These are phyloP conservation scores for Diabrotica undecimpunctata DNA, from an alignment of 1,140 invertebrate genomes.

Conservation along the genomic window DNA sequence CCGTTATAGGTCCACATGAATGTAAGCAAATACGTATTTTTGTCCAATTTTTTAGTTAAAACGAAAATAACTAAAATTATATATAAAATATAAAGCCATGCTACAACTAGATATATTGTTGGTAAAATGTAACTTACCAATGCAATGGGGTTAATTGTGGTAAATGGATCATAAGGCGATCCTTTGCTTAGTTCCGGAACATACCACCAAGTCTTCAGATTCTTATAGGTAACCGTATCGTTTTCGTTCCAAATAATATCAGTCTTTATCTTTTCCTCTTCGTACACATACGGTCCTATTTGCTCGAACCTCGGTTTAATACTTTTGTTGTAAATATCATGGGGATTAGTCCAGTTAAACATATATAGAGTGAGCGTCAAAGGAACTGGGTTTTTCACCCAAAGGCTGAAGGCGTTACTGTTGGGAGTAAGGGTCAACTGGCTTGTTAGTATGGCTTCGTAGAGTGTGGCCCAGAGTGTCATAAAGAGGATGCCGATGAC, in stretches of 20 bases:
- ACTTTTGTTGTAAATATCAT: constrained; percentile 49
- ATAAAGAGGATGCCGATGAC: constrained; percentile 30
- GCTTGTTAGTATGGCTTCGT: constrained; percentile 26
- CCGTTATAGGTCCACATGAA: no score
- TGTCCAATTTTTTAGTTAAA: no score
- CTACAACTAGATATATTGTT: no score
- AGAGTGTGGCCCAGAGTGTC: constrained; percentile 24
- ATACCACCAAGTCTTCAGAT: constrained; percentile 73
- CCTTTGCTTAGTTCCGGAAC: constrained; percentile 58
- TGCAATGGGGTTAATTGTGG: constrained; percentile 77
- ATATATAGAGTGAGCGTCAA: constrained; percentile 63
- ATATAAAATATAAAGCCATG: no score
- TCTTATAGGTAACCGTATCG: constrained; percentile 73
- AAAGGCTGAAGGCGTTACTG: constrained; percentile 22
- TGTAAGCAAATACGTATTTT: no score
- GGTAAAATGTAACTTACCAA: constrained; percentile 58
- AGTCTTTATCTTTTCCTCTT: constrained; percentile 65
- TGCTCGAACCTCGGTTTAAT: constrained; percentile 41
- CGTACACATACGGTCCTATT: constrained; percentile 69
- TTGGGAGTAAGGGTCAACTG: constrained; percentile 23
- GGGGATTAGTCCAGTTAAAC: constrained; percentile 80
- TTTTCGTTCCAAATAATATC: constrained; percentile 63
- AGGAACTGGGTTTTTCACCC: constrained; percentile 33
- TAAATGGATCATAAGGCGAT: constrained; percentile 48
- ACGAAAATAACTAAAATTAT: no score